A percentile compares a stretch with the other conserved stretches of the same genome.
Conservation (phyloP, 37 sponge, comb jelly and placozoan genomes). For the Axinella damicornis region DNA sequence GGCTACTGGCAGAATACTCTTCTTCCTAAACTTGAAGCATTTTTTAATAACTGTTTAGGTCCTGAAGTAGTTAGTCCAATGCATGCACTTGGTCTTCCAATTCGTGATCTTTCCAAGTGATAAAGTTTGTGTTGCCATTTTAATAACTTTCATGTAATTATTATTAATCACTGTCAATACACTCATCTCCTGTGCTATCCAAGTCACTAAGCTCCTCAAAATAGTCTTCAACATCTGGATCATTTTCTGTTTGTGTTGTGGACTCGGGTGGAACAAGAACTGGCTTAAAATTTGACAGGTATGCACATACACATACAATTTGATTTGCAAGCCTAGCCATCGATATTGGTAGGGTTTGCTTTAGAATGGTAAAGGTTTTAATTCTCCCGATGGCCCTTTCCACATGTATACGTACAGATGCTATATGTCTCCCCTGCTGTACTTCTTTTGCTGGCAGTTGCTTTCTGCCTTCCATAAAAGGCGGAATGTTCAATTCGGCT, state of each 20-base stretch:
- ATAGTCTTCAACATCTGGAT: conserved; percentile 5
- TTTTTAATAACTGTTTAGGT: conserved; percentile 53
- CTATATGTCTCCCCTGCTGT: conserved; percentile 47
- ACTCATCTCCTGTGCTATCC: not conserved
- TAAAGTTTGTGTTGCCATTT: not conserved
- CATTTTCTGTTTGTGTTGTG: not conserved
- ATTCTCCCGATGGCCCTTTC: conserved; percentile 70
- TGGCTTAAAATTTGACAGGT: conserved; percentile 67
- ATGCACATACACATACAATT: conserved; percentile 62
- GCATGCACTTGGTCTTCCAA: conserved; percentile 41
- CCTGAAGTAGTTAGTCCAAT: conserved; percentile 59
- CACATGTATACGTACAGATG: conserved; percentile 66
- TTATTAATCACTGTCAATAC: too few species aligned
- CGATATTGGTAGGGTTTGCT: conserved; percentile 43
- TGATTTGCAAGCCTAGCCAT: conserved; percentile 59
- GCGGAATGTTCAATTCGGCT: conserved; percentile 64
- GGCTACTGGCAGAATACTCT: conserved; percentile 26
- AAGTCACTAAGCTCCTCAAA: not conserved
- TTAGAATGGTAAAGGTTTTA: conserved; percentile 52
- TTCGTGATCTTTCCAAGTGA: conserved; percentile 36
- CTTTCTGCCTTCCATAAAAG: conserved; percentile 58
- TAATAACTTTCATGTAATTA: too few species aligned
- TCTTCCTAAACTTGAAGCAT: conserved; percentile 30
- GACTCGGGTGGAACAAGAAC: conserved; percentile 39
- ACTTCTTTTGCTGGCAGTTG: conserved; percentile 64